Evolutionary conservation across 2,113 vertebrate species (phyloP), one percentile per base, ranked within the genome.

Genomic region (Plestiodon gilberti): DNA sequence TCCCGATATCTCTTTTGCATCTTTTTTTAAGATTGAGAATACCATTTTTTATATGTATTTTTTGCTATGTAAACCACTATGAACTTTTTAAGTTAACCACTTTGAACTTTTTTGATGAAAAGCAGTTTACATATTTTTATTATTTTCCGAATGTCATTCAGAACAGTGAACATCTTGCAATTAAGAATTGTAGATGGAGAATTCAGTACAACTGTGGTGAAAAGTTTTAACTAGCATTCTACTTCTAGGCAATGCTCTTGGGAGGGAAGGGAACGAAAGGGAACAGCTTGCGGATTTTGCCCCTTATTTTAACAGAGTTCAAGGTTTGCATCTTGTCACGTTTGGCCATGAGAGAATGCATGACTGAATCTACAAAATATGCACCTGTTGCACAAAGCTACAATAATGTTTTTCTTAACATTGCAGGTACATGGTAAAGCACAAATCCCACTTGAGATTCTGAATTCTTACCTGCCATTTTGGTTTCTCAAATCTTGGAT

Each of bases 371-470:
- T 59, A 18, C 67, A 83, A 43, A 33, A 57, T 57, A 23, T 70
- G 0, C 43, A 62, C 65, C 15, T 88, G 23, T 33, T 23, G 22
- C 10, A 65, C 78, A 4, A n/a, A 71, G n/a, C 4, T 93, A 64
- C 11, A 38, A 86, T n/a, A 1, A 52, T 93, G 48, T 52, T 75
- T 18, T 33, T 86, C 2, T 82, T 87, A 13, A 1, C 1, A 76
- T 92, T 80, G 10, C 96, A 99, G 99, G 96, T 99, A 99, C 95
- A 98, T 99, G 98, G 98, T 99, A 89, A 99, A 99, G 95, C 98
- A 99, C 97, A 99, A 99, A 97, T 97, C 99, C 88, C 99, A 99
- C 94, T 97, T 99, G 96, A 97, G 99, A 95, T 99, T 99, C 97
- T 99, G 97, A 99, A 92, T 92, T 76, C 75, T 88, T 88, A 71